These are phyloP conservation scores for Bombus polaris DNA, from an alignment of 1,140 invertebrate genomes.

Conservation along the genomic window DNA sequence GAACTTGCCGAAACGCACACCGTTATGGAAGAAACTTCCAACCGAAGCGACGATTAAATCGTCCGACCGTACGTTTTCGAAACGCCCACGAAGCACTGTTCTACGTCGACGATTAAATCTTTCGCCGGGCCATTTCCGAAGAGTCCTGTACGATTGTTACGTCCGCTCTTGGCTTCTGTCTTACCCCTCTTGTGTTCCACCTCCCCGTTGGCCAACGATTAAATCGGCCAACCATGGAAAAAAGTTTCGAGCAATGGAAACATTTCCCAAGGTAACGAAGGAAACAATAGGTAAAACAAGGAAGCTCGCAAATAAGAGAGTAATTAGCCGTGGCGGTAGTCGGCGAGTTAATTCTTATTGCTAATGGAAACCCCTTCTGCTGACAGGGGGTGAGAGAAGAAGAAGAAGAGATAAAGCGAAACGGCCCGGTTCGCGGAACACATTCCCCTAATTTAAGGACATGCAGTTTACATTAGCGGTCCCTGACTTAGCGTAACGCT, in stretches of 20 bases:
- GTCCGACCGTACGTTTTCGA: too few relatives aligned
- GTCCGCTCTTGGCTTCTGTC: too few relatives aligned
- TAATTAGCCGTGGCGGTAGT: conserved; percentile 15
- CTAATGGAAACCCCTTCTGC: conserved; percentile 21
- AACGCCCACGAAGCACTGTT: background rate
- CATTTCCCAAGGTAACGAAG: conserved; percentile 22
- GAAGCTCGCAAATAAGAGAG: conserved; percentile 40
- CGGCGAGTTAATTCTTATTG: conserved; percentile 24
- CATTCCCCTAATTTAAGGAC: conserved; percentile 38
- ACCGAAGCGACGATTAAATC: too few relatives aligned
- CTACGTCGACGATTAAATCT: background rate
- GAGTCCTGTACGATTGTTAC: background rate
- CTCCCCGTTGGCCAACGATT: background rate
- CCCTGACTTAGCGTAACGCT: background rate
- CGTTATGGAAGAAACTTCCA: background rate
- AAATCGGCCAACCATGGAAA: conserved; percentile 15
- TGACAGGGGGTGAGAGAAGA: conserved; percentile 7
- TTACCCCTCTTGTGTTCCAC: too few relatives aligned
- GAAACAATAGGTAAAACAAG: conserved; percentile 18
- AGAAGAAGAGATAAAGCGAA: conserved; percentile 31
- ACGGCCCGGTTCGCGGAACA: conserved; percentile 11
- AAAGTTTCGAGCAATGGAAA: conserved; percentile 36
- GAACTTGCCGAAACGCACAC: background rate
- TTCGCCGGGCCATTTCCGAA: background rate
- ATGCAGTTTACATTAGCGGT: conserved; percentile 43